Conservation (phyloP, 23 tunicate genomes). For the Diplosoma virens region DNA sequence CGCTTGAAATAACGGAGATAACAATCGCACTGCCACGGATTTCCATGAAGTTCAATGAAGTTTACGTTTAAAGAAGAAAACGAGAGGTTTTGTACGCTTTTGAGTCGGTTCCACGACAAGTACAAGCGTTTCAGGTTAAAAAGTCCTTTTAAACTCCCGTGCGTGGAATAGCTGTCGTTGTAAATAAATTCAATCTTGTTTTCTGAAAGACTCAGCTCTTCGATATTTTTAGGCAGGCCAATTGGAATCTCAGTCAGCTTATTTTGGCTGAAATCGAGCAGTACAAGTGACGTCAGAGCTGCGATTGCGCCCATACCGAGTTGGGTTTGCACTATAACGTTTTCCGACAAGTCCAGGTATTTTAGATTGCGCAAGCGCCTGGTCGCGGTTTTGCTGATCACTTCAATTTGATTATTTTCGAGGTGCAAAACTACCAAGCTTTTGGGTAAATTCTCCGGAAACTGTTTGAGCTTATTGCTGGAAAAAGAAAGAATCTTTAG, state of each 20-base stretch:
- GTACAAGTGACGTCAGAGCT: not conserved
- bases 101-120: slow-evolving; percentile 54
- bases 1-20: slow-evolving; percentile 53
- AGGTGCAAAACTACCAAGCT: slow-evolving; percentile 25
- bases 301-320: slow-evolving; percentile 22
- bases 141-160: slow-evolving; percentile 27
- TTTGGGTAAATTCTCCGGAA: slow-evolving; percentile 53
- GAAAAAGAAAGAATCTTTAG: slow-evolving; percentile 35
- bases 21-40: slow-evolving; percentile 83
- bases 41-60: slow-evolving; percentile 37
- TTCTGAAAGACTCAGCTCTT: slow-evolving; percentile 15
- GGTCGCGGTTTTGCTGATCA: slow-evolving; percentile 20
- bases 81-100: slow-evolving; percentile 45
- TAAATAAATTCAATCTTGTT: slow-evolving; percentile 52
- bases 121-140: slow-evolving; percentile 34
- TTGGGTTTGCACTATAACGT: slow-evolving; percentile 11
- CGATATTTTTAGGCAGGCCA: slow-evolving; percentile 30
- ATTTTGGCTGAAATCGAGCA: slow-evolving; percentile 16
- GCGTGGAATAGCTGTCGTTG: slow-evolving; percentile 5
- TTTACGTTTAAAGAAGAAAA: slow-evolving; percentile 22
- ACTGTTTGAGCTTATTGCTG: slow-evolving; percentile 34
- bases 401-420: slow-evolving; percentile 37
- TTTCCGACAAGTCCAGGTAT: slow-evolving; percentile 42
- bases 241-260: slow-evolving; percentile 50
- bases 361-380: slow-evolving; percentile 9